phyloP scores from a whole-genome alignment of 30 jellyfish, hydroid and myxozoan genomes.

The Pseudorhiza aurosa region DNA sequence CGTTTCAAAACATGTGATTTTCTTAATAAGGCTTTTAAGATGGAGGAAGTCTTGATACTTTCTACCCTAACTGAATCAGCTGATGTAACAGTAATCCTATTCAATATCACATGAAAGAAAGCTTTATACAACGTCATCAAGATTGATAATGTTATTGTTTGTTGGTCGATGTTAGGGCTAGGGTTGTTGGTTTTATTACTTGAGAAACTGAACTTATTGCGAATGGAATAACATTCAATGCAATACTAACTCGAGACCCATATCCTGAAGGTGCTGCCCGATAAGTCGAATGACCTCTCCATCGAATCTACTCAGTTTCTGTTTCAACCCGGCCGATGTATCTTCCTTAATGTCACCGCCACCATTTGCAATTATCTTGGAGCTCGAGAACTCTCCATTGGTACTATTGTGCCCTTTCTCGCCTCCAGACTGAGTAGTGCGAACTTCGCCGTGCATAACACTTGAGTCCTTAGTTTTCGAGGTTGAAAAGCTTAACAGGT shows the following conservation, averaged over 20 bases:
- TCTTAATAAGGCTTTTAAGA: neutral
- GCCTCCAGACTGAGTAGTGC: constrained; percentile 56
- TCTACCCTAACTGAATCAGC: constrained; percentile 11
- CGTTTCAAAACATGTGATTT: no score
- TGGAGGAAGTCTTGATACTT: neutral
- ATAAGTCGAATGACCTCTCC: constrained; percentile 89
- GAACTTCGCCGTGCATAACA: constrained; percentile 79
- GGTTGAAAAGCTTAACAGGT: constrained; percentile 14
- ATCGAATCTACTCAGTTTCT: constrained; percentile 77
- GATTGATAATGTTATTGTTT: neutral
- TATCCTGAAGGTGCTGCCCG: constrained; percentile 86
- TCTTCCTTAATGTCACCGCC: constrained; percentile 66
- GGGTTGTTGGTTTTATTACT: neutral
- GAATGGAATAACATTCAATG: neutral
- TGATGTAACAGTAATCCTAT: neutral
- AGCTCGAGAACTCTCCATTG: constrained; percentile 73
- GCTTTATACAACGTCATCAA: neutral
- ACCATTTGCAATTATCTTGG: constrained; percentile 55
- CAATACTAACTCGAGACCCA: constrained; percentile 84
- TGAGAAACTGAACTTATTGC: neutral
- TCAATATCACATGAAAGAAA: neutral
- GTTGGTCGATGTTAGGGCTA: neutral
- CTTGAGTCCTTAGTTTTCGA: constrained; percentile 40
- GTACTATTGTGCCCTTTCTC: constrained; percentile 58
- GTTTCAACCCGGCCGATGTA: constrained; percentile 71